Evolutionary conservation across 2,113 vertebrate species (phyloP), one percentile per base, ranked within the genome.

Genomic region (Eublepharis macularius): DNA sequence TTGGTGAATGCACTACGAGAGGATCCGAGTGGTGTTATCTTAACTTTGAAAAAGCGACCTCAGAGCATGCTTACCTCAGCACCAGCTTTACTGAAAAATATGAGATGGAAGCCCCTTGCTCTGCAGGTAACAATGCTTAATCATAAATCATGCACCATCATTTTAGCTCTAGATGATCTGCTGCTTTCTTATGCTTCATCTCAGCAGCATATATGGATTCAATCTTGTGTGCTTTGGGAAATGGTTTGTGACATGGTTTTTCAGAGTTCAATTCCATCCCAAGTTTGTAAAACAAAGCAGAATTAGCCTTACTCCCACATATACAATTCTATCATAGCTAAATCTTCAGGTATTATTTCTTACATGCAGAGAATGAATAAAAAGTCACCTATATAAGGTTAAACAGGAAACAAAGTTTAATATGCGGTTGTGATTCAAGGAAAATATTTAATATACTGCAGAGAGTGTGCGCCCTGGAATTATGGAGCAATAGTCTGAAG

Each of bases 81-180:
- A 97, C 98, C 98, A 92, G 98, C 98, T 90, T 98, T 99, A 97
- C 98, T 99, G 96, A 99, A 99, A 98, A 99, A 99, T 98, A 99
- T 99, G 99, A 98, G 99, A 97, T 99, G 99, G 98, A 99, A 99
- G 95, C 98, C 99, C 95, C 98, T 99, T 95, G 98, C 99, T 96
- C 98, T 99, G 97, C 99, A 99, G 98, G 98, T 99, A 97, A 98
- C 94, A 95, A 97, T 97, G 96, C 96, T 96, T 96, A 96, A 97
- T 97, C 96, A 97, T 97, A 97, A 97, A 96, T 97, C 97, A 97
- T 97, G 95, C 96, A 93, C 96, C 96, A 97, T 97, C 97, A 96
- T 97, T 96, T 95, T 96, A 97, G 95, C 92, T 95, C 93, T 90
- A 96, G 95, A 95, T 95, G 94, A 96, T 95, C 95, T 96, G 94